phyloP scores from a whole-genome alignment of 2,113 vertebrate genomes.

The Eulacestoma nigropectus region DNA sequence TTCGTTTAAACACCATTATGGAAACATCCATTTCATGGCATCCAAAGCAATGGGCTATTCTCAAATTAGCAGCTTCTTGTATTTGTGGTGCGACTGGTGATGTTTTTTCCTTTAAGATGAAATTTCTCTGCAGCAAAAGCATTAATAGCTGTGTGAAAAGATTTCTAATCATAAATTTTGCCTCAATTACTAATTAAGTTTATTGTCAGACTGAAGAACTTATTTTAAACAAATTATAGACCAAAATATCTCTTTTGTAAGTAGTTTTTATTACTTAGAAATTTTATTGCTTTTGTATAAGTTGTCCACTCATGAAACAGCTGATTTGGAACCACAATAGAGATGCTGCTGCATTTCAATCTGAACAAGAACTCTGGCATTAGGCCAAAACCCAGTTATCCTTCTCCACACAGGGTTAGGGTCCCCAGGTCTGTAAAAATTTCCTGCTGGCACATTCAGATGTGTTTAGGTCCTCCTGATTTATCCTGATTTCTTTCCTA shows the following conservation, averaged over 20 bases:
- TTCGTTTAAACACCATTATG: neutral
- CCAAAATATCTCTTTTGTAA: slow-evolving; percentile 46
- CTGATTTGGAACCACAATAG: neutral
- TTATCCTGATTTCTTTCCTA: neutral
- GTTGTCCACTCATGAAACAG: neutral
- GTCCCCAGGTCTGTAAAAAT: neutral
- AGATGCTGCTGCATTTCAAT: neutral
- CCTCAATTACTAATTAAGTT: slow-evolving; percentile 53
- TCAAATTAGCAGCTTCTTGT: slow-evolving; percentile 11
- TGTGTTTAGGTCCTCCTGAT: neutral
- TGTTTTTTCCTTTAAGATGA: slow-evolving; percentile 14
- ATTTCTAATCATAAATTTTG: slow-evolving; percentile 59
- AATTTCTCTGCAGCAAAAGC: slow-evolving; percentile 27
- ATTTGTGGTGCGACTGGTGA: neutral
- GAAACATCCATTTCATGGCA: neutral
- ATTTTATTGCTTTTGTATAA: slow-evolving; percentile 41
- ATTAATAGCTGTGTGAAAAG: slow-evolving; percentile 47
- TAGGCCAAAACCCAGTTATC: neutral
- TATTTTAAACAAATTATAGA: slow-evolving; percentile 56
- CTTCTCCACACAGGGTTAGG: neutral
- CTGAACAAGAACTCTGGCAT: neutral
- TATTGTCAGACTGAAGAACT: slow-evolving; percentile 40
- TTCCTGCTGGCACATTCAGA: neutral
- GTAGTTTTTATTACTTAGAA: slow-evolving; percentile 4
- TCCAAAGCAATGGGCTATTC: neutral